A percentile compares a stretch with the other conserved stretches of the same genome.
Conservation (phyloP, 2,888 invertebrate genomes). For the Boloria selene region DNA sequence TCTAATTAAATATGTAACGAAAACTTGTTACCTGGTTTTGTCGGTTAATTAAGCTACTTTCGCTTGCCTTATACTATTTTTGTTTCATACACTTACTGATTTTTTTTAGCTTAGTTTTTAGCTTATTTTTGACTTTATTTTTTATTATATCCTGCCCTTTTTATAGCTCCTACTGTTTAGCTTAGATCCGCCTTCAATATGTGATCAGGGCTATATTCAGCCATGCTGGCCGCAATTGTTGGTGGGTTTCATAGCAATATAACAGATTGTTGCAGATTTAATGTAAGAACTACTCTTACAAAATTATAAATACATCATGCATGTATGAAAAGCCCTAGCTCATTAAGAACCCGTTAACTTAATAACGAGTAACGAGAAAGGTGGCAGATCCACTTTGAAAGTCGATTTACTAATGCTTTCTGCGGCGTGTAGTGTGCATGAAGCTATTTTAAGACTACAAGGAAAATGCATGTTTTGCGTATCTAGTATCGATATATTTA, state of each 20-base stretch:
- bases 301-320: too few relatives aligned
- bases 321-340: too few relatives aligned
- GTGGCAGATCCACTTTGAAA: slow-evolving; percentile 17
- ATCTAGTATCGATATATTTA: too few relatives aligned
- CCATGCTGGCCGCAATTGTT: too few relatives aligned
- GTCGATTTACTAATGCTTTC: slow-evolving; percentile 8
- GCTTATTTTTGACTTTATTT: too few relatives aligned
- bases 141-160: too few relatives aligned
- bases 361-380: slow-evolving; percentile 10
- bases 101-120: not conserved
- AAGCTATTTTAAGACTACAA: slow-evolving; percentile 10
- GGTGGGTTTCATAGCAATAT: too few relatives aligned
- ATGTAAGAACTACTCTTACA: too few relatives aligned
- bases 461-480: not conserved
- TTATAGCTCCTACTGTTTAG: too few relatives aligned
- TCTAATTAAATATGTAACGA: slow-evolving; percentile 35
- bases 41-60: slow-evolving; percentile 16
- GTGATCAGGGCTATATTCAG: too few relatives aligned
- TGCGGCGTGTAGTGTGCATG: not conserved
- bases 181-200: too few relatives aligned
- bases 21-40: slow-evolving; percentile 19
- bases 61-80: not conserved
- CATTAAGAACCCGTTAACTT: slow-evolving; percentile 1
- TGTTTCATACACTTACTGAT: not conserved
- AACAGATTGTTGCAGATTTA: too few relatives aligned